Base-by-base conservation (phyloP, 53 echinoderm and acorn worm species). In the Glandiceps talaboti region DNA sequence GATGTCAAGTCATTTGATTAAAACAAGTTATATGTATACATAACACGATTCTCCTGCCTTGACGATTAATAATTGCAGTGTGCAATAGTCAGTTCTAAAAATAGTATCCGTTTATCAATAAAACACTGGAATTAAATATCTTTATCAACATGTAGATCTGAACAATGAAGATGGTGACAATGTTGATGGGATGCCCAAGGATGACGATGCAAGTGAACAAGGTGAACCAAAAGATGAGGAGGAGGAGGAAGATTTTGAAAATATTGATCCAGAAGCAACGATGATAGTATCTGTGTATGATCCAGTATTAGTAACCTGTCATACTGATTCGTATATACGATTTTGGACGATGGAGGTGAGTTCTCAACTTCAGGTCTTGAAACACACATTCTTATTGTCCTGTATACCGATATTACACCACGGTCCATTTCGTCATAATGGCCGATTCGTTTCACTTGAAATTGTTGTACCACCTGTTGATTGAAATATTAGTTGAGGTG, bases 321-420 rank as follows among this genome's bases (percentile, higher is more conserved):
- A 92, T 76, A 87, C 90, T 12, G 96, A 96, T 74, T 80, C 85
- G 0, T 86, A 88, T 82, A 96, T 96, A 33, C 84, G 92, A 31
- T 96, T 96, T 85, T 96, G 96, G 96, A 90, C 88, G 80, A 81
- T 92, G 89, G 86, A 96, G 92, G 96, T 91, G 75, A 32, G 33
- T 74, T 26, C 64, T 12, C 20, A 45, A 45, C 6, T 12, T 45
- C 64, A 45, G 20, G n/a, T n/a, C n/a, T n/a, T n/a, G n/a, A n/a
- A n/a, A n/a, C n/a, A n/a, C n/a, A n/a, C n/a, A n/a, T n/a, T n/a
- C n/a, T n/a, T n/a, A n/a, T n/a, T n/a, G n/a, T n/a, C n/a, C n/a
- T n/a, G n/a, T n/a, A n/a, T n/a, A n/a, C n/a, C n/a, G n/a, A n/a
- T n/a, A n/a, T n/a, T n/a, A n/a, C n/a, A n/a, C n/a, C n/a, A n/a